Evolutionary conservation across 2,113 vertebrate genomes (phyloP), one percentile per base, ranked within the genome.

Genomic region (Myotis brandtii): DNA sequence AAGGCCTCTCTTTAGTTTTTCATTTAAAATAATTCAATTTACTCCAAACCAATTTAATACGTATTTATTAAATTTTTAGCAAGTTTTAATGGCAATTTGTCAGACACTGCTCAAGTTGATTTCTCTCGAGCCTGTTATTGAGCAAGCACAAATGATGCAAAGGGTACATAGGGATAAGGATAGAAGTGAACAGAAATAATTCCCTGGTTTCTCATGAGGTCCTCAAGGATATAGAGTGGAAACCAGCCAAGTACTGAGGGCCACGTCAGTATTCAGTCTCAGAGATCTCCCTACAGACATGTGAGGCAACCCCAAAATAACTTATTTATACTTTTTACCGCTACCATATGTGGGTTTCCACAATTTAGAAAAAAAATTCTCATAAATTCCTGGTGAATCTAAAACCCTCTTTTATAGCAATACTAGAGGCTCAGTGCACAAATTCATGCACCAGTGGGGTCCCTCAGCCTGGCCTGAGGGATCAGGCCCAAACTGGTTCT

Each of bases 51-150:
- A 62, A 88, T 86, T 40, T 64, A 87, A 80, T 69, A 88, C 5
- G 43, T 73, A 69, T 80, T 85, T 90, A 54, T 91, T 87, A 73
- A 62, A 83, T 32, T 96, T 96, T 91, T 83, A 13, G 37, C 67
- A 66, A 30, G 52, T 81, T 95, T 77, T 14, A 59, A 4, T 84
- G 54, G 30, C 54, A 73, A 18, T 48, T 93, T 83, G 20, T 37
- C 75, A 91, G 69, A 9, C 4, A 5, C 9, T 85, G 13, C 21
- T 79, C n/a, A 6, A 27, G 11, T 34, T 23, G 17, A 1, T 17
- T 86, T 93, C 62, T 82, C 32, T 79, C 86, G 14, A 43, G 17
- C 25, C 64, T 50, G 27, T 62, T 79, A 43, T n/a, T 25, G 11
- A 79, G 34, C 66, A 77, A 95, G 50, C 40, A 89, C 3, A 69